These are phyloP conservation scores for Acropternis orthonyx DNA, from an alignment of 2,797 vertebrate species.

Conservation along the genomic window DNA sequence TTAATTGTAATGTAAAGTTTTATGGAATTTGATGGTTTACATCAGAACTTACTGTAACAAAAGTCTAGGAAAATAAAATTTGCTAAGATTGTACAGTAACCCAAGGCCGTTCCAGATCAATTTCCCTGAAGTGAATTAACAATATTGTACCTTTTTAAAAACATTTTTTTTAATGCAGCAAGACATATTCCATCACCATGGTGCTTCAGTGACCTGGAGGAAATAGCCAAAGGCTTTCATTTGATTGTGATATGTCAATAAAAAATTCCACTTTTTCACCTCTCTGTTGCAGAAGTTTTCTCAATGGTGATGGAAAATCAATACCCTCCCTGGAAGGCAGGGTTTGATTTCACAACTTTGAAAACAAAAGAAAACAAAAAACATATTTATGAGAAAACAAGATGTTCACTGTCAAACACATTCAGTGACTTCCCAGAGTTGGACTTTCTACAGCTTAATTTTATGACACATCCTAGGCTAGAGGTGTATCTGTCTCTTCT, in stretches of 20 bases:
- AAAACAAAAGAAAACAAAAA: not conserved
- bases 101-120: not conserved
- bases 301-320: not conserved
- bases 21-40: not conserved
- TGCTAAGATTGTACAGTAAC: not conserved
- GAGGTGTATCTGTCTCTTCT: not conserved
- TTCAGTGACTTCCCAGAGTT: rapidly evolving
- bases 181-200: not conserved
- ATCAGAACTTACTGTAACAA: not conserved
- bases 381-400: not conserved
- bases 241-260: not conserved
- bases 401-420: not conserved
- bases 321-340: not conserved
- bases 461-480: not conserved
- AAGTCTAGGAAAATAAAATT: not conserved
- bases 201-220: not conserved
- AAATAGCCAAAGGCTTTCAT: not conserved
- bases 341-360: not conserved
- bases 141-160: not conserved
- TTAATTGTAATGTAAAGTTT: not conserved
- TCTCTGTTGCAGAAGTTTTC: not conserved
- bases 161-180: not conserved
- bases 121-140: not conserved
- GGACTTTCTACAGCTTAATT: not conserved
- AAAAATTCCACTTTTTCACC: not conserved